Evolutionary conservation across 2,888 invertebrate genomes (phyloP), one percentile per base, ranked within the genome.

Genomic region (Sesamia inferens): DNA sequence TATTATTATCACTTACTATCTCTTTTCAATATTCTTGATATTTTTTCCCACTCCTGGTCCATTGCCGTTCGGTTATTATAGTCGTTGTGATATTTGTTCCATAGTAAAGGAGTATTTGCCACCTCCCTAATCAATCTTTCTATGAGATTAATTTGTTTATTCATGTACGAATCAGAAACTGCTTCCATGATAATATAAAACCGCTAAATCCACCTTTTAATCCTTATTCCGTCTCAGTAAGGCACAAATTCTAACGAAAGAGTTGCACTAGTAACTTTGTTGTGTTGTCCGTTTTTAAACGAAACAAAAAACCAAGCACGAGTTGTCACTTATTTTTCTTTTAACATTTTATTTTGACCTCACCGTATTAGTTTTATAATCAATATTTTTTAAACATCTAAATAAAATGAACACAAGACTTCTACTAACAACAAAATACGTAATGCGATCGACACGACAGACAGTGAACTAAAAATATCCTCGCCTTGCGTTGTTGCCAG

Each of bases 91-190:
- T 70, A 76, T 68, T 75, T 85, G 10, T 89, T 79, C 89, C 89
- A 89, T 39, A 89, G 14, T 14, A 85, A 39, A 5, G 88, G 87
- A 11, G 85, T 80, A 14, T 72, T 81, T 5, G 72, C 74, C 8
- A 89, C 86, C 76, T 88, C 85, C 5, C 19, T 64, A 31, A 89
- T 89, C 42, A 89, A 74, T 0, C 8, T 62, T 66, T 85, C 75
- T 57, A 70, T 80, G 8, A 74, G n/a, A 65, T 68, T 73, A 61
- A 70, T 68, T 19, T 48, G 59, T 42, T 44, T 74, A 24, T 64
- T 42, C 57, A 58, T 4, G 7, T 74, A 62, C 31, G 44, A 51
- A 0, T 78, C 57, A 39, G 31, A 67, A 63, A 58, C n/a, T 0
- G 13, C 11, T 47, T 67, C 73, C 57, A 66, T 62, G 10, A 0